Percentiles rank a stretch among this genome's conserved stretches.
phyloP scores from a whole-genome alignment of 2,888 invertebrate species.

The Tubulanus polymorphus region DNA sequence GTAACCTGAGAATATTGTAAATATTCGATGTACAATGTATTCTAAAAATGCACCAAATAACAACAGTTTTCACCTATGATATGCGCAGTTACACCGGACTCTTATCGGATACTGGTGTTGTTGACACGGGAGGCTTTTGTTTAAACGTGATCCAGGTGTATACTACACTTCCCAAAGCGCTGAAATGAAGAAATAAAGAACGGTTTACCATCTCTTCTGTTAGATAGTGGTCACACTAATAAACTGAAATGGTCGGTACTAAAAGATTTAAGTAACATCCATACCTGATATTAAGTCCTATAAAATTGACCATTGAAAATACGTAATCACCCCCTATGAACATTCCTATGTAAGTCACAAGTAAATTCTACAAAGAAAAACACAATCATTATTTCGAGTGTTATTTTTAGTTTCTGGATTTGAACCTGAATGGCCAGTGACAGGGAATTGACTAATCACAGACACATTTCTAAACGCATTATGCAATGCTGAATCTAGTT shows the following conservation, averaged over 20 bases:
- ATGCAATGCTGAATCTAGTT: neutral
- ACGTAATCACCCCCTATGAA: slow-evolving; percentile 96
- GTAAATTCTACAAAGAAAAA: slow-evolving; percentile 67
- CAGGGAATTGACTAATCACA: neutral
- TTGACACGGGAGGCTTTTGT: no score
- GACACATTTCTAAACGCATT: neutral
- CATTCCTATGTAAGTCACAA: slow-evolving; percentile 97
- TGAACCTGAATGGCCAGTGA: neutral
- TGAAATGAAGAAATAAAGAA: slow-evolving; percentile 24
- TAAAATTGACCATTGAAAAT: slow-evolving; percentile 89
- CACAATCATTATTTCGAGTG: neutral
- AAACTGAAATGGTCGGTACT: slow-evolving; percentile 3
- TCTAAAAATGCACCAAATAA: no score
- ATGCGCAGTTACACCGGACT: no score
- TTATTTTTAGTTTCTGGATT: neutral
- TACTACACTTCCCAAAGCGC: slow-evolving; percentile 47
- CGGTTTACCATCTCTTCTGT: neutral
- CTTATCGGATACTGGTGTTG: no score
- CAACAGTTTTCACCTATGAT: no score
- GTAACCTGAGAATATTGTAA: no score
- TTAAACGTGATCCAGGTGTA: slow-evolving; percentile 48
- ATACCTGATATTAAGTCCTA: slow-evolving; percentile 88
- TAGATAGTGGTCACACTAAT: neutral
- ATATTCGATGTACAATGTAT: no score
- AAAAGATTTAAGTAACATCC: slow-evolving; percentile 2